Conservation (phyloP, 2,888 invertebrate genomes). For the Elysia crispata region DNA sequence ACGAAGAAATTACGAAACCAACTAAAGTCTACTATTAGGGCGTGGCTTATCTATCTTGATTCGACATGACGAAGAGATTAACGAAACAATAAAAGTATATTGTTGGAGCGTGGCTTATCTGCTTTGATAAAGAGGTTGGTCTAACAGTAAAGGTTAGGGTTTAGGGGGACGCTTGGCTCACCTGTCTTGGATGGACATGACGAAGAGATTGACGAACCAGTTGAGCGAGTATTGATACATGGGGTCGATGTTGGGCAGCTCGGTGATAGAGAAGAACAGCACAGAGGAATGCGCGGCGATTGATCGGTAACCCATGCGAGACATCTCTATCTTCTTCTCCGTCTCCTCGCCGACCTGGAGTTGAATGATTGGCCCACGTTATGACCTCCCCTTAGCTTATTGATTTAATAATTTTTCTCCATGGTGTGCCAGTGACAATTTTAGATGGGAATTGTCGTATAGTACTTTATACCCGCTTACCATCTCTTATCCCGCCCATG, state of each 20-base stretch:
- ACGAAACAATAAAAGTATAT: slow-evolving; percentile 98
- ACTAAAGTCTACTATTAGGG: slow-evolving; percentile 94
- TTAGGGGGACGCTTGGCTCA: too few species aligned
- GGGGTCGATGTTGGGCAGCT: slow-evolving; percentile 93
- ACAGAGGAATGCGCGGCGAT: slow-evolving; percentile 93
- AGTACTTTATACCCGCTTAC: too few species aligned
- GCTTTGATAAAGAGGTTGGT: too few species aligned
- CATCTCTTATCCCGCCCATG: too few species aligned
- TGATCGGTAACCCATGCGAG: slow-evolving; percentile 91
- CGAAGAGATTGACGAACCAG: slow-evolving; percentile 95
- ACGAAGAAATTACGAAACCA: slow-evolving; percentile 96
- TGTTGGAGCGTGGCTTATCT: too few species aligned
- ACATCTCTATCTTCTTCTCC: slow-evolving; percentile 91
- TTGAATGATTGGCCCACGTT: too few species aligned
- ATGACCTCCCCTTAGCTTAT: too few species aligned
- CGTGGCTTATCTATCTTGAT: slow-evolving; percentile 90
- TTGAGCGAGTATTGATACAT: slow-evolving; percentile 97
- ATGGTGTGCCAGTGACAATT: too few species aligned
- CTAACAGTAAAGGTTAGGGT: too few species aligned
- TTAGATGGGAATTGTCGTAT: too few species aligned
- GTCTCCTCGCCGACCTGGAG: slow-evolving; percentile 86
- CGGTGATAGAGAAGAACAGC: slow-evolving; percentile 93
- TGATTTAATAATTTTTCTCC: too few species aligned
- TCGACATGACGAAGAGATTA: slow-evolving; percentile 89
- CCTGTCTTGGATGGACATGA: slow-evolving; percentile 89